Evolutionary conservation across 2,888 invertebrate genomes (phyloP).

Genomic region (Stenodera caucasica): DNA sequence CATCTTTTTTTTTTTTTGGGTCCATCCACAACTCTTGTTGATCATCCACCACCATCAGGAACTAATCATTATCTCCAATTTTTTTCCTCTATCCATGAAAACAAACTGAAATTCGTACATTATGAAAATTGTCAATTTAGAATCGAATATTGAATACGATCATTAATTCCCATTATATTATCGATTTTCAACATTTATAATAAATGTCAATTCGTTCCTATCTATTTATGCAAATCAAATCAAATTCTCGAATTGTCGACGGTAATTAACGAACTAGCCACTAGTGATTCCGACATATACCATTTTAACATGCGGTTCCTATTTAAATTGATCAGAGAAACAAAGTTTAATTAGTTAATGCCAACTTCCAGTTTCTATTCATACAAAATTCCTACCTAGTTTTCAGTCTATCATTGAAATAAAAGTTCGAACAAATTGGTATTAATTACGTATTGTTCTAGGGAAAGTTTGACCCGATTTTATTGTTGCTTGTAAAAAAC

Average conservation of each 20-base stretch:
- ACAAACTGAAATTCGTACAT: too few relatives aligned
- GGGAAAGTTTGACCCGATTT: too few relatives aligned
- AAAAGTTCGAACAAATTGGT: too few relatives aligned
- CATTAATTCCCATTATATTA: background rate
- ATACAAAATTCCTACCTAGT: background rate
- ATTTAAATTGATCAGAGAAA: background rate
- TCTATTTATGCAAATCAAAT: conserved; percentile 6
- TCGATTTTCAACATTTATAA: background rate
- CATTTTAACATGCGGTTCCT: background rate
- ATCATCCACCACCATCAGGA: background rate
- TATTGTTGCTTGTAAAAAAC: too few relatives aligned
- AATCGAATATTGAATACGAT: too few relatives aligned
- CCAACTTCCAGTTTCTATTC: background rate
- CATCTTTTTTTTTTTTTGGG: background rate
- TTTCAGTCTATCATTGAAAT: background rate
- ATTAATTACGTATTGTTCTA: too few relatives aligned
- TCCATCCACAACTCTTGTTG: background rate
- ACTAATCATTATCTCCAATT: background rate
- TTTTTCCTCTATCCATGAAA: background rate
- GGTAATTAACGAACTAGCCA: conserved; percentile 2
- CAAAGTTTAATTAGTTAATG: conserved; percentile 4
- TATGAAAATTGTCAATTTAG: too few relatives aligned
- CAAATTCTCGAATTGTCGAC: background rate
- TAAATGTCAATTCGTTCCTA: background rate
- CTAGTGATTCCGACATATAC: conserved; percentile 1